Evolutionary conservation across 1,140 invertebrate genomes (phyloP).

Genomic region (Pogonus chalceus): DNA sequence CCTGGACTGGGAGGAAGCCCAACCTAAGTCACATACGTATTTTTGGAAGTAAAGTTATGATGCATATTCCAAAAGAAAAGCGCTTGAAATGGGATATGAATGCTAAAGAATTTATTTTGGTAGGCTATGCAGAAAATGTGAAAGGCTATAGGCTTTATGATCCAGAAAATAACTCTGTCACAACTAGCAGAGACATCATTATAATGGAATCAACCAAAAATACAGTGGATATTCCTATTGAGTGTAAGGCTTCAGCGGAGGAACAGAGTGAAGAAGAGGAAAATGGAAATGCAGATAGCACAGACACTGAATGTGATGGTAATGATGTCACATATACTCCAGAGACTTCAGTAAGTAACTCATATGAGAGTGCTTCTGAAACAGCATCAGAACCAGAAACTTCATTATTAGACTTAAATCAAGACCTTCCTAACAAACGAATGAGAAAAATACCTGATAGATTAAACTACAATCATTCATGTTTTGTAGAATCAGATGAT

Average conservation of each 20-base stretch:
- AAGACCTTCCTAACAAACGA: not conserved
- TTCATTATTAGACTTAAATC: not conserved
- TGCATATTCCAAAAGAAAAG: constrained; percentile 31
- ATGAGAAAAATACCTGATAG: not conserved
- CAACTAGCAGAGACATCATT: constrained; percentile 17
- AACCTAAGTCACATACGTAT: constrained; percentile 24
- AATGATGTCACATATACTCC: not conserved
- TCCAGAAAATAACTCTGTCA: constrained; percentile 15
- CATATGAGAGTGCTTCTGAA: too few relatives aligned
- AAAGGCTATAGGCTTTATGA: constrained; percentile 27
- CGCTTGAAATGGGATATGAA: constrained; percentile 33
- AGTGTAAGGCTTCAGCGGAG: constrained; percentile 6
- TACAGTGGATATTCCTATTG: too few relatives aligned
- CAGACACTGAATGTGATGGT: not conserved
- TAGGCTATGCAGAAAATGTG: constrained; percentile 30
- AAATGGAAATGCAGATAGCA: not conserved
- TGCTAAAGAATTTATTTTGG: constrained; percentile 27
- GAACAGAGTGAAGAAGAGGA: constrained; percentile 4
- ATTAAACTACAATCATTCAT: not conserved
- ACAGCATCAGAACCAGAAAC: too few relatives aligned
- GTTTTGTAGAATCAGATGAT: constrained; percentile 12
- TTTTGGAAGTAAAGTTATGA: constrained; percentile 31
- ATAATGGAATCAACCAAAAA: constrained; percentile 10
- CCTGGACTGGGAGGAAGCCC: constrained; percentile 24
- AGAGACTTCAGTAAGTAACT: too few relatives aligned